These are phyloP conservation scores for Caracal caracal DNA, from an alignment of 2,113 vertebrate species.

Conservation along the genomic window DNA sequence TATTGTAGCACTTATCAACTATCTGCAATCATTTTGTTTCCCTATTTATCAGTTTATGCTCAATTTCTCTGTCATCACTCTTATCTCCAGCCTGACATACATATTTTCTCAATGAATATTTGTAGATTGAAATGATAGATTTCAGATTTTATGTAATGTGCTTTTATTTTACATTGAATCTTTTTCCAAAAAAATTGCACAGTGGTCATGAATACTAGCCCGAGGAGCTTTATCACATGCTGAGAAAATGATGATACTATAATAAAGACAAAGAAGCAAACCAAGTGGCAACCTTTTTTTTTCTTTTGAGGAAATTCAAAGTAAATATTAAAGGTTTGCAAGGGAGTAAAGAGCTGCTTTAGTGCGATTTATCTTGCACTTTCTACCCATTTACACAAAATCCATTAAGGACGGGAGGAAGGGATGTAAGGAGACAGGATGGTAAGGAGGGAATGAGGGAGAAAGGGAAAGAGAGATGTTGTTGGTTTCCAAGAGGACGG, in stretches of 20 bases:
- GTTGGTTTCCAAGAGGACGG: background rate
- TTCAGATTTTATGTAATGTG: background rate
- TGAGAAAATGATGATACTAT: background rate
- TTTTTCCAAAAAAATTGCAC: background rate
- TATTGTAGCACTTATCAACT: background rate
- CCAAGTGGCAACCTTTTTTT: background rate
- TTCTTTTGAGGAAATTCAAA: background rate
- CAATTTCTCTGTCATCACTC: background rate
- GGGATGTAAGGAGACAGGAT: background rate
- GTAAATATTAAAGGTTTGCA: background rate
- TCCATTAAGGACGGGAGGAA: background rate
- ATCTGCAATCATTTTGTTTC: background rate
- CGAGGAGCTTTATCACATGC: background rate
- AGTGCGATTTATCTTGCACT: background rate
- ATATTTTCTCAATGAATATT: background rate
- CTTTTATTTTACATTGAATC: background rate
- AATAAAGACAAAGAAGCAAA: background rate
- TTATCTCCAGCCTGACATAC: background rate
- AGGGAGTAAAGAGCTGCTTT: background rate
- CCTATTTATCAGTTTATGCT: background rate
- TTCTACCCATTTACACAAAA: background rate
- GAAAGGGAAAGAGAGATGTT: background rate
- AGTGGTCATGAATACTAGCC: background rate
- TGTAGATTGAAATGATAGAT: background rate
- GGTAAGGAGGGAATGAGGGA: background rate